Conservation (phyloP, 2,888 invertebrate species). For the Notocelia uddmanniana region DNA sequence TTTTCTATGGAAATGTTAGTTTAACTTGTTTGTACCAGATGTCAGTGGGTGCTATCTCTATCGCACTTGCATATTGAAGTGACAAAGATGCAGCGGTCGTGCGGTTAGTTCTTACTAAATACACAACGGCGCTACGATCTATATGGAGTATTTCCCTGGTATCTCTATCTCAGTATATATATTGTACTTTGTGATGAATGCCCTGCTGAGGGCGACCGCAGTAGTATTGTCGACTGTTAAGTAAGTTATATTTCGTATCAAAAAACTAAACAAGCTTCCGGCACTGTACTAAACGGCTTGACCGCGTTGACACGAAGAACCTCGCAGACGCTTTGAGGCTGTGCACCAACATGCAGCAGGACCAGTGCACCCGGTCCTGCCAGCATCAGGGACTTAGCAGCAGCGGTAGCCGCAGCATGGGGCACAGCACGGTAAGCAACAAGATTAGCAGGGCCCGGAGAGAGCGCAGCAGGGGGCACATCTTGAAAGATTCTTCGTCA, state of each 20-base stretch:
- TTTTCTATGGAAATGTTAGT: no score
- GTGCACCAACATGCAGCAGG: background rate
- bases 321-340: background rate
- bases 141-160: no score
- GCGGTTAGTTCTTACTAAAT: no score
- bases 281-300: constrained; percentile 31
- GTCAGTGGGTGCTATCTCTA: no score
- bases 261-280: constrained; percentile 41
- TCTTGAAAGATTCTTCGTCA: constrained; percentile 24
- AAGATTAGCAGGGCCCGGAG: constrained; percentile 52
- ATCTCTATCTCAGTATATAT: no score
- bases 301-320: constrained; percentile 58
- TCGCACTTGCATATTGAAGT: no score
- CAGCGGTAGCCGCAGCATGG: constrained; percentile 17
- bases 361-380: background rate
- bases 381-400: background rate
- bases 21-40: no score
- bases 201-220: no score
- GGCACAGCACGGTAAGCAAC: constrained; percentile 58
- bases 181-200: no score
- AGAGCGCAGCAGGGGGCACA: constrained; percentile 58
- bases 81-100: no score
- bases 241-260: constrained; percentile 36
- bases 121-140: no score
- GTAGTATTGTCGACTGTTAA: no score